These are phyloP conservation scores for Tringa solitaria DNA, from an alignment of 2,113 vertebrate species.

Conservation along the genomic window DNA sequence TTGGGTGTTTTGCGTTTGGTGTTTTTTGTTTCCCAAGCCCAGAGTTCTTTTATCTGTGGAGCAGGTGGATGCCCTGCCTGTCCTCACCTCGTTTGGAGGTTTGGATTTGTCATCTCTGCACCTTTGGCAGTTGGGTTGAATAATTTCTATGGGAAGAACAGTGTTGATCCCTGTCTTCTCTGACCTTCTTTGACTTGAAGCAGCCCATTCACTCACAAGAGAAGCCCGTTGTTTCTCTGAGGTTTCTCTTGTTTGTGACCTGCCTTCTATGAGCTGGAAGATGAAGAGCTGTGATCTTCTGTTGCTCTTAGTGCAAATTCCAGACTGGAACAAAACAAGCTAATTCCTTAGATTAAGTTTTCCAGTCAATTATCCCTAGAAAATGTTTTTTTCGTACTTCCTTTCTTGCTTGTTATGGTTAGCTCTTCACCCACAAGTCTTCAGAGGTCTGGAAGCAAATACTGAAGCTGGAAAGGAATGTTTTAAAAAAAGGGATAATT, in stretches of 20 bases:
- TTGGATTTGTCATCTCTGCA: neutral
- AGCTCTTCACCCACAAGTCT: neutral
- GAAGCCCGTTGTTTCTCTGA: neutral
- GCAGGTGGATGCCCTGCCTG: neutral
- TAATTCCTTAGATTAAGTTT: neutral
- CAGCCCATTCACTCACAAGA: neutral
- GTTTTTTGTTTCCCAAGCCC: neutral
- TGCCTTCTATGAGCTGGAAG: neutral
- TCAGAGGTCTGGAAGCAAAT: neutral
- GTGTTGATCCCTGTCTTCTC: neutral
- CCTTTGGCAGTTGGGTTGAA: neutral
- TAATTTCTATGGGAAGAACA: neutral
- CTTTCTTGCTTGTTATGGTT: neutral
- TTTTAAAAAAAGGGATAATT: neutral
- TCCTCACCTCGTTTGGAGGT: neutral
- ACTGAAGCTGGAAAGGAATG: neutral
- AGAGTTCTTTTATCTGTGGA: neutral
- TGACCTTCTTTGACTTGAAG: neutral
- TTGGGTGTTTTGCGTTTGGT: neutral
- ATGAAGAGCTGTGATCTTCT: neutral
- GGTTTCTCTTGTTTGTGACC: neutral
- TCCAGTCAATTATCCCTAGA: neutral
- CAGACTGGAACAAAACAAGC: neutral
- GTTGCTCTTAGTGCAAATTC: neutral
- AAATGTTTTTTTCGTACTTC: neutral